Evolutionary conservation across 2,113 vertebrate genomes (phyloP).

Genomic region (Dicentrarchus labrax): DNA sequence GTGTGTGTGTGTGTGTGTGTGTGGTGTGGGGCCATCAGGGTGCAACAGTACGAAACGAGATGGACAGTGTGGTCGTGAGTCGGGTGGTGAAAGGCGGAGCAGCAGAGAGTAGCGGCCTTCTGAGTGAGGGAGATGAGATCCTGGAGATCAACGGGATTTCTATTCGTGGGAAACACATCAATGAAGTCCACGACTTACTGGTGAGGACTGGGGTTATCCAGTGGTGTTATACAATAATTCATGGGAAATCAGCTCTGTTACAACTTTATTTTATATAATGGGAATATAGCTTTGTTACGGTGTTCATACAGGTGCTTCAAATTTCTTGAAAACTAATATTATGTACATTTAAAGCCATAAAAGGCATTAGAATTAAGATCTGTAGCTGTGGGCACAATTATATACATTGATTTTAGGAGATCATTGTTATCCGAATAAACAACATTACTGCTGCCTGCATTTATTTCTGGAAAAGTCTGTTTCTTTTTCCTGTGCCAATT

Average conservation of each 20-base stretch:
- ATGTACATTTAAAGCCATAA: not conserved
- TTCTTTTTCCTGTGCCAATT: not conserved
- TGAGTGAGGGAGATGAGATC: slow-evolving; percentile 96
- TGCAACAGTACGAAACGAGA: slow-evolving; percentile 95
- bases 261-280: not conserved
- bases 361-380: not conserved
- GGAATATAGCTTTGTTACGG: not conserved
- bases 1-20: not conserved
- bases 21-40: slow-evolving; percentile 87
- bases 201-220: slow-evolving; percentile 77
- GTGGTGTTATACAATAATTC: not conserved
- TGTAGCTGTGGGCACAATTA: not conserved
- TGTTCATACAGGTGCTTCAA: not conserved
- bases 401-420: not conserved
- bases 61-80: slow-evolving; percentile 96
- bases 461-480: not conserved
- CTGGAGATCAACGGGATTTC: slow-evolving; percentile 94
- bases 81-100: slow-evolving; percentile 96
- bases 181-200: slow-evolving; percentile 95
- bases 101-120: slow-evolving; percentile 93
- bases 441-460: not conserved
- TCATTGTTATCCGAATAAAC: not conserved
- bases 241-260: not conserved
- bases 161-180: slow-evolving; percentile 95
- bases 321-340: not conserved